Evolutionary conservation across 2,888 invertebrate genomes (phyloP).

Genomic region (Drosophila demipolita): DNA sequence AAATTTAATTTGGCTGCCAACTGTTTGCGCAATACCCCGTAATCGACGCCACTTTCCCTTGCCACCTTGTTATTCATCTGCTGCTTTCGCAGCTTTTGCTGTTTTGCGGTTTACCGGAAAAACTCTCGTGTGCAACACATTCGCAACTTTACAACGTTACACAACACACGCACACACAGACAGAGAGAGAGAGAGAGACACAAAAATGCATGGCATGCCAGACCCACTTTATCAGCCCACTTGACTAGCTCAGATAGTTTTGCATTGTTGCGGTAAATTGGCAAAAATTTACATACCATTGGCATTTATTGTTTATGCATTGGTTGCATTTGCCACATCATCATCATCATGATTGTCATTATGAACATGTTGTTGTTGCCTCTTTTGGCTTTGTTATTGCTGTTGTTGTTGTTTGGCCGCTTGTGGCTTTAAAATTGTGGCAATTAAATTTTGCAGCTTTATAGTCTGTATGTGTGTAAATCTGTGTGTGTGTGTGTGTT

Average conservation of each 20-base stretch:
- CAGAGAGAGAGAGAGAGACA: not conserved
- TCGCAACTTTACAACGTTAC: constrained; percentile 53
- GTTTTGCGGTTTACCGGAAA: constrained; percentile 69
- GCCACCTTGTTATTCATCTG: not conserved
- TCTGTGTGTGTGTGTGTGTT: constrained; percentile 6
- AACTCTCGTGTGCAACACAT: constrained; percentile 69
- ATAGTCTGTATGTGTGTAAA: constrained; percentile 1
- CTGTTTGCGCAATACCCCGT: constrained; percentile 30
- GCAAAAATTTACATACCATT: constrained; percentile 76
- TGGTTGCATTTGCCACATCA: constrained; percentile 55
- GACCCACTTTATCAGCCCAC: constrained; percentile 15
- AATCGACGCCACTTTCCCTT: not conserved
- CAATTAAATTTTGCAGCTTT: constrained; percentile 49
- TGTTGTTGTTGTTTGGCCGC: constrained; percentile 25
- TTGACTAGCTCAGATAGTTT: constrained; percentile 66
- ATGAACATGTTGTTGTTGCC: constrained; percentile 23
- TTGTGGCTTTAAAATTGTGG: constrained; percentile 70
- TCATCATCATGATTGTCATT: constrained; percentile 12
- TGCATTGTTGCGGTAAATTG: constrained; percentile 78
- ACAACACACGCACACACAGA: constrained; percentile 12
- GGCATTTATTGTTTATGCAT: constrained; percentile 78
- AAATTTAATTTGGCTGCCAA: constrained; percentile 68
- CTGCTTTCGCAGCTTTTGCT: constrained; percentile 31
- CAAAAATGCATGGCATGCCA: not conserved
- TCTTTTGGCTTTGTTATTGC: not conserved